A percentile compares a stretch with the other conserved stretches of the same genome.
Evolutionary conservation across 2,113 vertebrate genomes (phyloP).

Genomic region (Actinemys pallida): DNA sequence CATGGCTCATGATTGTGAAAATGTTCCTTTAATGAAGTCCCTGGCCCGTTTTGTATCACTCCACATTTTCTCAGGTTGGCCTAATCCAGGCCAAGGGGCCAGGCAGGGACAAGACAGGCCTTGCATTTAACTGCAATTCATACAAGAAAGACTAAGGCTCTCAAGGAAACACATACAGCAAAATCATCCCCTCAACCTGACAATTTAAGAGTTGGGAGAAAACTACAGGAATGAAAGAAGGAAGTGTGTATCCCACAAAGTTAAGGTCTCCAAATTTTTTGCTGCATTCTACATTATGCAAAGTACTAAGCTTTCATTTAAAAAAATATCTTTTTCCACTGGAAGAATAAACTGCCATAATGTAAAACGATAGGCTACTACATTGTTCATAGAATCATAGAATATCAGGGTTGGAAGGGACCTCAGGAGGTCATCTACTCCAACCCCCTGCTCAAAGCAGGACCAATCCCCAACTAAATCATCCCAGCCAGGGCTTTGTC

Average conservation of each 20-base stretch:
- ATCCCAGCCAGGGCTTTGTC: too few relatives aligned
- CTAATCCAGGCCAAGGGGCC: background rate
- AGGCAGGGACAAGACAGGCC: background rate
- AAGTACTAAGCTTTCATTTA: background rate
- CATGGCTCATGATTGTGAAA: background rate
- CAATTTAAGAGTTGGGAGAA: background rate
- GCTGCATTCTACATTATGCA: background rate
- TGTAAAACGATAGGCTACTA: constrained; percentile 8
- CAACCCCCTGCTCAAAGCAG: too few relatives aligned
- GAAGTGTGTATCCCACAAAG: background rate
- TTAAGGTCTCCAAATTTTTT: background rate
- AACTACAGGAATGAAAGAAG: background rate
- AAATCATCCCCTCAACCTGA: background rate
- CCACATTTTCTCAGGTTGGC: background rate
- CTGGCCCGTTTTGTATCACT: background rate
- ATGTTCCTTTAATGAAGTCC: rapidly evolving
- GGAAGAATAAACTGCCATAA: constrained; percentile 16
- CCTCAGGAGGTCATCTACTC: too few relatives aligned
- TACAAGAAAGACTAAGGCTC: background rate
- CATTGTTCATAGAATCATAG: background rate
- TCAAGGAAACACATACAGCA: background rate
- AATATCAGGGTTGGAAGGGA: too few relatives aligned
- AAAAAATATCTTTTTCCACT: background rate
- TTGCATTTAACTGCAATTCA: background rate
- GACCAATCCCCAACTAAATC: too few relatives aligned